Percentiles rank a stretch among this genome's conserved stretches.
phyloP scores from a whole-genome alignment of 1,140 invertebrate species.

The Leguminivora glycinivorella region DNA sequence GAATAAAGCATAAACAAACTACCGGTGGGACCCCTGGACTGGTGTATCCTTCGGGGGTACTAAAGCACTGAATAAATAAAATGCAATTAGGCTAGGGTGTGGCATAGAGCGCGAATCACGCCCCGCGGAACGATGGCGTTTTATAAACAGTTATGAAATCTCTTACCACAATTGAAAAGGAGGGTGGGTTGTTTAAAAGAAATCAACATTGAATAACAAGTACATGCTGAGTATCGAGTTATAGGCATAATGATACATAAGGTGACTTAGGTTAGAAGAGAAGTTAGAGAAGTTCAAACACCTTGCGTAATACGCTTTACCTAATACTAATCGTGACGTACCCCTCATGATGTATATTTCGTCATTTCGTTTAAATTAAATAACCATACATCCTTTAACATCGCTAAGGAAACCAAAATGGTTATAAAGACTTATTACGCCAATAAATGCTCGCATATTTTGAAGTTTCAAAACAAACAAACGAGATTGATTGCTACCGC shows the following conservation, averaged over 20 bases:
- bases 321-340: too few species aligned
- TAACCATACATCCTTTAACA: background rate
- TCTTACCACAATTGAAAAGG: conserved; percentile 40
- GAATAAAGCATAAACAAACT: conserved; percentile 45
- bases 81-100: conserved; percentile 63
- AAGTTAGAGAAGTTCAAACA: background rate
- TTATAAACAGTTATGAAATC: conserved; percentile 53
- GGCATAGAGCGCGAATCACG: conserved; percentile 39
- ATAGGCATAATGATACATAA: background rate
- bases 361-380: background rate
- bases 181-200: conserved; percentile 47
- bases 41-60: conserved; percentile 43
- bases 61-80: conserved; percentile 71
- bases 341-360: too few species aligned
- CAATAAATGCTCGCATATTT: conserved; percentile 22
- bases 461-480: conserved; percentile 6
- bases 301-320: background rate
- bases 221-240: background rate
- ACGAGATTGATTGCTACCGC: background rate
- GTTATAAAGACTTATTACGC: conserved; percentile 17
- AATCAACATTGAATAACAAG: conserved; percentile 38
- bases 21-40: conserved; percentile 47
- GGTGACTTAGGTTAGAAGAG: too few species aligned
- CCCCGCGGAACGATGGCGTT: conserved; percentile 39
- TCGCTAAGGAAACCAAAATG: background rate